phyloP scores from a whole-genome alignment of 2,113 vertebrate genomes.

The Indicator maculatus region DNA sequence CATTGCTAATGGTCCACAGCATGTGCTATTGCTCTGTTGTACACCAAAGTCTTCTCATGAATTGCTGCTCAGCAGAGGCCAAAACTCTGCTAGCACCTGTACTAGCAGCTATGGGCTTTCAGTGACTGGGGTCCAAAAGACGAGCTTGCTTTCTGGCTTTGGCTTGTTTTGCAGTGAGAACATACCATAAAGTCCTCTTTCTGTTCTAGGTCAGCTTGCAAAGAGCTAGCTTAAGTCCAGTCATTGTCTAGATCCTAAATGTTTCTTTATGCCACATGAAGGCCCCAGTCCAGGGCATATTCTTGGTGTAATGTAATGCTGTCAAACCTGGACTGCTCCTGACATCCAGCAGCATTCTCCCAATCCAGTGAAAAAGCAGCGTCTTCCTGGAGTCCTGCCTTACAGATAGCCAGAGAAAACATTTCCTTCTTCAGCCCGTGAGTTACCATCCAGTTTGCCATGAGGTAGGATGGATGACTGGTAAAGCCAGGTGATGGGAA shows the following conservation, averaged over 20 bases:
- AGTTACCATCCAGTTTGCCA: not conserved
- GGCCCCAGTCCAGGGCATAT: not conserved
- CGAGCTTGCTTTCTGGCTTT: not conserved
- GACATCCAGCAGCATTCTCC: not conserved
- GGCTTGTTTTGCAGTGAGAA: not conserved
- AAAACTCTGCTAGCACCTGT: not conserved
- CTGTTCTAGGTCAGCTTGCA: not conserved
- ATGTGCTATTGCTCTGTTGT: not conserved
- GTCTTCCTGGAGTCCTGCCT: not conserved
- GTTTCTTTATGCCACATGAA: not conserved
- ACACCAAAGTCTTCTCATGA: not conserved
- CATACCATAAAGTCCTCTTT: not conserved
- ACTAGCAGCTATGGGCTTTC: not conserved
- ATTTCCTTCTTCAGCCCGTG: not conserved
- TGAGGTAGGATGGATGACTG: fast-evolving
- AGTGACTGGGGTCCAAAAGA: no score
- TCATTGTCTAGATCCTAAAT: not conserved
- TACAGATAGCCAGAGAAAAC: not conserved
- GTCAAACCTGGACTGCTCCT: not conserved
- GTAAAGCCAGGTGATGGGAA: not conserved
- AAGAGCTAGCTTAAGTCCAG: not conserved
- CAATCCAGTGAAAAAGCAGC: fast-evolving
- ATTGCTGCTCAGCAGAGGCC: no score
- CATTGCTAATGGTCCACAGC: not conserved
- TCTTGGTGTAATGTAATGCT: not conserved